Evolutionary conservation across 2,113 vertebrate species (phyloP).

Genomic region (Fregetta grallaria): DNA sequence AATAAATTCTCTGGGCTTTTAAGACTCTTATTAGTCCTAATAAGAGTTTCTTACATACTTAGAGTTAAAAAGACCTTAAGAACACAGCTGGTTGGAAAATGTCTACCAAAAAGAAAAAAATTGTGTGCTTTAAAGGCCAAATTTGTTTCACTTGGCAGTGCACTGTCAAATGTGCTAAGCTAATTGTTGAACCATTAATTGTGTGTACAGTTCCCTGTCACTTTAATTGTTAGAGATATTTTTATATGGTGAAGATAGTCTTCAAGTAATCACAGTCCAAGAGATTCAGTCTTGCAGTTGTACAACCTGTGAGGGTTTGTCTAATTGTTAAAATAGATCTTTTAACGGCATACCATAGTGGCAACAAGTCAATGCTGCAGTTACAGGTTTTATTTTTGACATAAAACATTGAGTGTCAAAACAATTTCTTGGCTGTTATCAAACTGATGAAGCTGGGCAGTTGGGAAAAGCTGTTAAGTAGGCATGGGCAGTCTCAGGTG

Average conservation of each 20-base stretch:
- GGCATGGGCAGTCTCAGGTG: not conserved
- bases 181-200: not conserved
- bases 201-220: not conserved
- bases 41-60: not conserved
- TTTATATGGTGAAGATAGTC: not conserved
- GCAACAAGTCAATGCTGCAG: not conserved
- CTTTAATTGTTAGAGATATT: not conserved
- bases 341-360: not conserved
- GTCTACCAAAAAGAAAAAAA: not conserved
- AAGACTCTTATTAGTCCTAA: not conserved
- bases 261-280: not conserved
- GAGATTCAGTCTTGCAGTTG: not conserved
- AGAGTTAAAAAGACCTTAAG: not conserved
- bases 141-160: not conserved
- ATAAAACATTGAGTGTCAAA: slow-evolving; percentile 8
- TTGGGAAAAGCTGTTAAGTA: slow-evolving; percentile 38
- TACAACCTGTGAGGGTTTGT: not conserved
- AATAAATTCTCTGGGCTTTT: not conserved
- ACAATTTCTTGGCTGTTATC: slow-evolving; percentile 42
- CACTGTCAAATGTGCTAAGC: not conserved
- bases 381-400: not conserved
- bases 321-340: not conserved
- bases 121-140: not conserved
- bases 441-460: slow-evolving; percentile 37
- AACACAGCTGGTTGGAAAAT: not conserved